Base-by-base conservation (phyloP, 2,113 vertebrate species). In the Todiramphus saurophagus region DNA sequence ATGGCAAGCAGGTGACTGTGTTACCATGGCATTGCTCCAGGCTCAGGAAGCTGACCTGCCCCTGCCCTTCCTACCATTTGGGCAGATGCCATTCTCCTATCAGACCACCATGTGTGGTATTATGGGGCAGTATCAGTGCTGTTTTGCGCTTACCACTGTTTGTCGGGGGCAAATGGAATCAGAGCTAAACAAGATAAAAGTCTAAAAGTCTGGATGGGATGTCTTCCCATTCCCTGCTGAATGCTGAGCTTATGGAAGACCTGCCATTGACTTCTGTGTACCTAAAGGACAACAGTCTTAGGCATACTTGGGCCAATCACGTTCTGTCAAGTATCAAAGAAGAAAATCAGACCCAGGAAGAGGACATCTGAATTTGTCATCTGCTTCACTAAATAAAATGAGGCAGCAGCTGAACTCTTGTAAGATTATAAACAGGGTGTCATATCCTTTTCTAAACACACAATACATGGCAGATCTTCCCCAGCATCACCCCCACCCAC, bases 361-460 rank as follows among this genome's bases (percentile, higher is more conserved):
- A 87, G 69, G 58, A 73, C 48, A 82, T 84, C 44, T 90, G 89
- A 88, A n/a, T 87, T 87, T 87, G 37, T 90, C 66, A 94, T 92
- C 80, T 92, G 74, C 55, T 44, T 87, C 62, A 87, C 30, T 76
- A 84, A 90, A 90, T 55, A 89, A 92, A 93, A 81, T 16, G n/a
- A 92, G 19, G 50, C 13, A 84, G 66, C 90, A 91, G 73, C 63
- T 74, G 76, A 96, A 93, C 90, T 87, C 78, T 88, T 67, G 19
- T 35, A 66, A 48, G 50, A 82, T 89, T 94, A 66, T 79, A 91
- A 94, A 35, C 66, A 73, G 68, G 30, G 37, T 86, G 63, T 78
- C 72, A 75, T 46, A 86, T 75, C 41, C 83, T 87, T 88, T 97
- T 82, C 91, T 90, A 87, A 94, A 82, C 15, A 85, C 86, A 94